Evolutionary conservation across 1,140 invertebrate genomes (phyloP).

Genomic region (Magallana angulata): DNA sequence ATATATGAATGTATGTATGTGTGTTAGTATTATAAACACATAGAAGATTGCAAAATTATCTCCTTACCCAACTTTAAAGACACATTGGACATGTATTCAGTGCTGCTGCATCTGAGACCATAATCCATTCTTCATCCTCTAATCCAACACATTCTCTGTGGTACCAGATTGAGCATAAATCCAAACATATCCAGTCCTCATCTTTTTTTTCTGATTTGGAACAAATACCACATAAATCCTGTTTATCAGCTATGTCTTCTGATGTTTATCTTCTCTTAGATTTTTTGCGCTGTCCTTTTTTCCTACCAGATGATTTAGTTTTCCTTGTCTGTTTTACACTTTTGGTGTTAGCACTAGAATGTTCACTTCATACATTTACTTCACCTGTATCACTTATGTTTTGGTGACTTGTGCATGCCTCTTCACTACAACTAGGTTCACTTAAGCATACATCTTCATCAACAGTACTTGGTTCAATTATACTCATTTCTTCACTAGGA

Average conservation of each 20-base stretch:
- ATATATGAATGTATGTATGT: too few relatives aligned
- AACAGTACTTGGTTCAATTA: too few relatives aligned
- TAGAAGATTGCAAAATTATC: neutral
- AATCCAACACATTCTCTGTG: neutral
- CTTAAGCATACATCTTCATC: too few relatives aligned
- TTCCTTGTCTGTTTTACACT: neutral
- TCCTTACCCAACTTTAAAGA: neutral
- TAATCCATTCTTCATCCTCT: neutral
- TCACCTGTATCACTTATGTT: too few relatives aligned
- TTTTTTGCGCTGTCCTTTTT: neutral
- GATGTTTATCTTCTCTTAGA: neutral
- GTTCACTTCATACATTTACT: too few relatives aligned
- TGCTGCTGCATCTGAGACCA: neutral
- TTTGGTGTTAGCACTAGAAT: neutral
- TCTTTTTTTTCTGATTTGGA: neutral
- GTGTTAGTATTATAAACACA: neutral
- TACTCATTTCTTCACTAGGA: too few relatives aligned
- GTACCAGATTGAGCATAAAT: neutral
- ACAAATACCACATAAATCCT: neutral
- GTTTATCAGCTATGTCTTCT: neutral
- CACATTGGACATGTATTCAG: conserved; percentile 9
- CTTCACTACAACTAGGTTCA: too few relatives aligned
- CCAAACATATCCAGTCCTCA: neutral
- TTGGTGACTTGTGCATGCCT: too few relatives aligned
- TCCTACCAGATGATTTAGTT: neutral